Base-by-base conservation (phyloP, 1,140 invertebrate genomes). In the Hypothenemus hampei region DNA sequence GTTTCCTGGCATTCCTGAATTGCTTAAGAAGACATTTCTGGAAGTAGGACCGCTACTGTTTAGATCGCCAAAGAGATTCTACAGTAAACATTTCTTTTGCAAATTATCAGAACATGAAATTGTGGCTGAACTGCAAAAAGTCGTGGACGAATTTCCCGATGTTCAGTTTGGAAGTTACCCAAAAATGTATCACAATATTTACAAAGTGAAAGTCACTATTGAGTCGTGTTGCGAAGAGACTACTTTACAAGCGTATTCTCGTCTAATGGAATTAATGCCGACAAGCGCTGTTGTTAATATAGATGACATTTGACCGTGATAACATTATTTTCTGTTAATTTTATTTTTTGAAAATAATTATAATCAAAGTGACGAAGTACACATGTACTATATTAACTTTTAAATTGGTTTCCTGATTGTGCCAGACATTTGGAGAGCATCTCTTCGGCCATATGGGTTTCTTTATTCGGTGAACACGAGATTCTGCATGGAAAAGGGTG, bases 1-100 rank as follows among this genome's bases (percentile, higher is more conserved):
- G 36, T 87, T 91, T 64, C 89, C 89, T 24, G 89, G 89, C 7
- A 81, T 89, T 36, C 87, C 87, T 8, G 69, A 76, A 50, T 80
- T 84, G 60, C 70, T 87, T 36, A 71, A 83, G 62, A 71, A 67
- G 43, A 73, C 76, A n/a, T 87, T 89, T 56, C 58, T 61, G 50
- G 48, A 57, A 33, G 37, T 64, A 46, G 65, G 54, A 21, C 46
- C 74, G 62, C 64, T 73, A 58, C 59, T 74, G 26, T 77, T 79
- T 57, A 58, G 61, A 41, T 62, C 64, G 15, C 58, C 67, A 16
- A 63, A 62, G 22, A 66, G 63, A 36, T 79, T 77, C 60, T 67
- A 70, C 53, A 69, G 64, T 15, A 69, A 65, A 33, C 65, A 68
- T 49, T 47, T 79, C 23, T 77, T 72, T 59, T 63, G 77, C 16